Conservation (phyloP, 2,113 vertebrate species). For the Cyprinus carpio region DNA sequence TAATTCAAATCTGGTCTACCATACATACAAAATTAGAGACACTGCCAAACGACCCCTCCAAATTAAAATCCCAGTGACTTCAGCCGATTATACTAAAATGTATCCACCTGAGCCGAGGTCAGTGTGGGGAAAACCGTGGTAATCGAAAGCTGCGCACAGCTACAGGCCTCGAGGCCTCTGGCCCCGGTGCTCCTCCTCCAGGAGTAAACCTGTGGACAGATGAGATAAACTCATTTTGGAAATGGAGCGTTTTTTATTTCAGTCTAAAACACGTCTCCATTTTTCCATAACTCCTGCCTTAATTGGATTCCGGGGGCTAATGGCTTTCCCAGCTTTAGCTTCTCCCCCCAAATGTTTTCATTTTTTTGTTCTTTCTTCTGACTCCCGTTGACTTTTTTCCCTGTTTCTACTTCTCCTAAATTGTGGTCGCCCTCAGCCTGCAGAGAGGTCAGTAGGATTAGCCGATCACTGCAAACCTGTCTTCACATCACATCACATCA, state of each 20-base stretch:
- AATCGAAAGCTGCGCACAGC: conserved; percentile 39
- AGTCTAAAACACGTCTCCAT: conserved; percentile 56
- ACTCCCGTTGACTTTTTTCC: neutral
- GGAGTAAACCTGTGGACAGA: conserved; percentile 56
- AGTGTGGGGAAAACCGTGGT: conserved; percentile 49
- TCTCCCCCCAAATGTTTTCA: conserved; percentile 41
- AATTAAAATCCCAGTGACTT: conserved; percentile 24
- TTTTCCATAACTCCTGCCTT: conserved; percentile 66
- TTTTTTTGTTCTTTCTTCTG: conserved; percentile 36
- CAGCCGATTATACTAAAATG: conserved; percentile 14
- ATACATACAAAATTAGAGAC: conserved; percentile 15
- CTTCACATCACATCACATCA: neutral
- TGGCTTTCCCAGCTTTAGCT: conserved; percentile 66
- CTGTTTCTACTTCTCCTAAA: conserved; percentile 33
- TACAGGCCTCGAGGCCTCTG: conserved; percentile 1
- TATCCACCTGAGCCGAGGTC: conserved; percentile 26
- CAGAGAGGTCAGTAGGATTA: conserved; percentile 22
- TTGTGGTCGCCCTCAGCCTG: conserved; percentile 24
- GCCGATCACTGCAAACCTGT: neutral
- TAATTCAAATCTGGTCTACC: neutral
- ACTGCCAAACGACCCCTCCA: neutral
- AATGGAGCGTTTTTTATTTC: conserved; percentile 59
- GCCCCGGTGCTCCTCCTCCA: conserved; percentile 10
- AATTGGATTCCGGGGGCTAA: conserved; percentile 67
- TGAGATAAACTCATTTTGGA: conserved; percentile 65